Conservation (phyloP, 2,888 invertebrate species). For the Agrotis clavis region DNA sequence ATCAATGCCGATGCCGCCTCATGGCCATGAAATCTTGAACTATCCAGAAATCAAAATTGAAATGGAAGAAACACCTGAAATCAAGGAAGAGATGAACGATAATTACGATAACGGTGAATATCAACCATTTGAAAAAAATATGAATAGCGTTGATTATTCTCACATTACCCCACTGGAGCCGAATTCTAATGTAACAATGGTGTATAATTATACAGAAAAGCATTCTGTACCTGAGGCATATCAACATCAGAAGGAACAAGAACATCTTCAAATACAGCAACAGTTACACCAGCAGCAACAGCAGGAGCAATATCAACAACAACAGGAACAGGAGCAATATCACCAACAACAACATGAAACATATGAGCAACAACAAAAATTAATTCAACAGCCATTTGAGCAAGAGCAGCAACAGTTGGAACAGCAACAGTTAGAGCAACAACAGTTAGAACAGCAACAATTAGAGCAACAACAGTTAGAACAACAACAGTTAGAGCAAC, state of each 20-base stretch:
- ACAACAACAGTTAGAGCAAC: background rate
- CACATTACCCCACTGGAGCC: conserved; percentile 52
- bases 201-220: conserved; percentile 65
- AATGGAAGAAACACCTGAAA: conserved; percentile 75
- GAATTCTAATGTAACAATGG: conserved; percentile 61
- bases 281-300: conserved; percentile 32
- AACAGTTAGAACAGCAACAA: conserved; percentile 21
- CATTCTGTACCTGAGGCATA: conserved; percentile 56
- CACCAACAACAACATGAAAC: conserved; percentile 35
- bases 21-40: conserved; percentile 72
- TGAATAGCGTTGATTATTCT: conserved; percentile 62
- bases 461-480: conserved; percentile 31
- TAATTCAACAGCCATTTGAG: conserved; percentile 32
- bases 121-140: conserved; percentile 57
- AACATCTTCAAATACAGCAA: conserved; percentile 33
- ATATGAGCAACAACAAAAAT: conserved; percentile 26
- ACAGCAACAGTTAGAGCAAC: conserved; percentile 20
- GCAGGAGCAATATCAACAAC: conserved; percentile 9
- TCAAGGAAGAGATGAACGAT: conserved; percentile 68
- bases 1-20: conserved; percentile 68
- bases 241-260: conserved; percentile 39
- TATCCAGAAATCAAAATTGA: conserved; percentile 78
- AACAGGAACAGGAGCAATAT: conserved; percentile 13
- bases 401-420: conserved; percentile 40
- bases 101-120: conserved; percentile 66